Percentiles rank a stretch among this genome's conserved stretches.
Evolutionary conservation across 53 echinoderm and acorn worm species (phyloP).

Genomic region (Crossaster papposus): DNA sequence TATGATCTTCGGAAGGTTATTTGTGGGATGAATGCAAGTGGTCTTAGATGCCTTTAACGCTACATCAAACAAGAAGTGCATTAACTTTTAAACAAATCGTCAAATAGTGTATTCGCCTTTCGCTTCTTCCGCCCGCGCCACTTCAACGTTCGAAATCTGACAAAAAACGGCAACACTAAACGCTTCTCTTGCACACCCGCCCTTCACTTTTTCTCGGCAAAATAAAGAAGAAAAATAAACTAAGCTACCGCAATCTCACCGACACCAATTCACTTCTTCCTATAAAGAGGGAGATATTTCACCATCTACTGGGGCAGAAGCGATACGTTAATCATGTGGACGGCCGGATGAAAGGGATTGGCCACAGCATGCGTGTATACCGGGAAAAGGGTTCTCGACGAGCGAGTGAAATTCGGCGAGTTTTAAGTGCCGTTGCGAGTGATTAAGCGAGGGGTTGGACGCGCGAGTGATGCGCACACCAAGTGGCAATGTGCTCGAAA

Average conservation of each 20-base stretch:
- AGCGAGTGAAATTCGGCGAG: conserved; percentile 14
- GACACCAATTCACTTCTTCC: not conserved
- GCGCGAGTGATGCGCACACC: not conserved
- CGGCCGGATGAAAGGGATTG: conserved; percentile 47
- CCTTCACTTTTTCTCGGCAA: conserved; percentile 7
- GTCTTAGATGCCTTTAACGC: not conserved
- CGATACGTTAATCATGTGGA: conserved; percentile 52
- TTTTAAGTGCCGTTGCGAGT: conserved; percentile 42
- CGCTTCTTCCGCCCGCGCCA: not conserved
- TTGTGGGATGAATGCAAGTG: no score
- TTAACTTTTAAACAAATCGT: not conserved
- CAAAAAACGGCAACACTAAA: conserved; percentile 26
- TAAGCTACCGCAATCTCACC: not conserved
- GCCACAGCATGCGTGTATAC: not conserved
- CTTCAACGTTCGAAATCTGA: not conserved
- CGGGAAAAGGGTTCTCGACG: not conserved
- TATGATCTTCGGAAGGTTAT: no score
- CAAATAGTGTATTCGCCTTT: not conserved
- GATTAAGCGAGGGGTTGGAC: conserved; percentile 7
- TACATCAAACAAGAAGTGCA: not conserved
- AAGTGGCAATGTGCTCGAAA: not conserved
- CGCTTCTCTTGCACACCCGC: not conserved
- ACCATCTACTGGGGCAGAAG: conserved; percentile 47
- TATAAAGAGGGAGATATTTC: conserved; percentile 17
- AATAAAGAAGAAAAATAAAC: not conserved